These are phyloP conservation scores for Tetranychus cinnabarinus DNA, from an alignment of 1,140 invertebrate genomes.

Conservation along the genomic window DNA sequence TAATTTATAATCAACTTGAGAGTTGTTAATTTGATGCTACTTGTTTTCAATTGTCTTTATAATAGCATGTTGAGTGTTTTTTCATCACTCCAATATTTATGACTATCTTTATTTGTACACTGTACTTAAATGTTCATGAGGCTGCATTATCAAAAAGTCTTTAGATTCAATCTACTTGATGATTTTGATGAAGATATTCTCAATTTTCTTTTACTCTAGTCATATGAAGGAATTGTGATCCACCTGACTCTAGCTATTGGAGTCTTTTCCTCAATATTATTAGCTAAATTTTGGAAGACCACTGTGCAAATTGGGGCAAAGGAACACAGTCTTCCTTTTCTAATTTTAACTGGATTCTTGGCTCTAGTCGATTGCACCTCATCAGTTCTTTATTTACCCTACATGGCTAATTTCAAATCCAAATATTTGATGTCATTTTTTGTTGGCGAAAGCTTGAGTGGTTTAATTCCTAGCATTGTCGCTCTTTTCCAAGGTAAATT, in stretches of 20 bases:
- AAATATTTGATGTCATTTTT: conserved; percentile 41
- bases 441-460: conserved; percentile 56
- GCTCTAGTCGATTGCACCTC: conserved; percentile 73
- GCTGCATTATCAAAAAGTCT: no score
- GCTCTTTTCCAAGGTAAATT: conserved; percentile 47
- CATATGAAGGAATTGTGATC: background rate
- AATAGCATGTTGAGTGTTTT: no score
- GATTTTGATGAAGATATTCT: no score
- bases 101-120: no score
- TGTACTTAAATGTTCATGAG: no score
- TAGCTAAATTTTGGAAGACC: conserved; percentile 45
- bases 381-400: conserved; percentile 70
- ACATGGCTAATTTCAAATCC: conserved; percentile 49
- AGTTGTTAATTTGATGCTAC: no score
- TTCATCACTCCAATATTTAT: no score
- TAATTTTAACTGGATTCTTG: conserved; percentile 49
- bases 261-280: conserved; percentile 34
- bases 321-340: conserved; percentile 42
- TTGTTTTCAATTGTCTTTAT: no score
- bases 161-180: no score
- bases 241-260: conserved; percentile 30
- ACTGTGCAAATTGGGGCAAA: conserved; percentile 31
- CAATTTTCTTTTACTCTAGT: background rate
- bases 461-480: conserved; percentile 58
- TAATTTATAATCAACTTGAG: no score